Evolutionary conservation across 1,140 invertebrate species (phyloP).

Genomic region (Chlorops oryzae): DNA sequence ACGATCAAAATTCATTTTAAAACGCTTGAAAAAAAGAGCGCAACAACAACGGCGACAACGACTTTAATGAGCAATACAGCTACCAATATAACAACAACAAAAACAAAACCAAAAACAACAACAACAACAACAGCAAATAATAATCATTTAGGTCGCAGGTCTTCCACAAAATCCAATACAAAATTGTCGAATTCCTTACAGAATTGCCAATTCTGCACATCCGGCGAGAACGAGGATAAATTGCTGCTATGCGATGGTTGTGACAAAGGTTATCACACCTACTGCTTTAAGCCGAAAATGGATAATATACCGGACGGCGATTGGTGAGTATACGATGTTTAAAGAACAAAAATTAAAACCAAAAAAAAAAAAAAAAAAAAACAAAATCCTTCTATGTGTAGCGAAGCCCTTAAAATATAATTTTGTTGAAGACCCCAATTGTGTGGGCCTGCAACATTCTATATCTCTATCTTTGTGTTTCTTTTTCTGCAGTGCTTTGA

Average conservation of each 20-base stretch:
- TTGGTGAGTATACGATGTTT: conserved; percentile 62
- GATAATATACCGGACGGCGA: conserved; percentile 93
- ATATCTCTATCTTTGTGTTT: background rate
- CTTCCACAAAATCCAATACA: conserved; percentile 43
- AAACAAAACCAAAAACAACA: background rate
- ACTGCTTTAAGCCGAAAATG: conserved; percentile 97
- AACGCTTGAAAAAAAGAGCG: conserved; percentile 28
- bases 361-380: too few species aligned
- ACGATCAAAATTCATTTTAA: too few species aligned
- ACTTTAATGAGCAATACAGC: conserved; percentile 29
- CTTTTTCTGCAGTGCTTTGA: background rate
- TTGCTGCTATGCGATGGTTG: conserved; percentile 92
- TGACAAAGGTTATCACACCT: conserved; percentile 96
- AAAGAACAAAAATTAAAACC: too few species aligned
- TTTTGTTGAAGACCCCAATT: too few species aligned
- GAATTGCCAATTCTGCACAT: conserved; percentile 95
- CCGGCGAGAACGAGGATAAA: conserved; percentile 93
- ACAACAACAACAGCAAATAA: conserved; percentile 17
- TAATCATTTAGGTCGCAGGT: conserved; percentile 23
- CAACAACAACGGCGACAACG: conserved; percentile 23
- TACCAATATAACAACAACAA: conserved; percentile 9
- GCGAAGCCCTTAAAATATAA: too few species aligned
- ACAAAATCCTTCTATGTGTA: too few species aligned
- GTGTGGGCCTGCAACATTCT: conserved; percentile 4
- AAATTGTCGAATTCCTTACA: conserved; percentile 55